phyloP scores from a whole-genome alignment of 1,140 invertebrate genomes.

The Drosophila parabipectinata region DNA sequence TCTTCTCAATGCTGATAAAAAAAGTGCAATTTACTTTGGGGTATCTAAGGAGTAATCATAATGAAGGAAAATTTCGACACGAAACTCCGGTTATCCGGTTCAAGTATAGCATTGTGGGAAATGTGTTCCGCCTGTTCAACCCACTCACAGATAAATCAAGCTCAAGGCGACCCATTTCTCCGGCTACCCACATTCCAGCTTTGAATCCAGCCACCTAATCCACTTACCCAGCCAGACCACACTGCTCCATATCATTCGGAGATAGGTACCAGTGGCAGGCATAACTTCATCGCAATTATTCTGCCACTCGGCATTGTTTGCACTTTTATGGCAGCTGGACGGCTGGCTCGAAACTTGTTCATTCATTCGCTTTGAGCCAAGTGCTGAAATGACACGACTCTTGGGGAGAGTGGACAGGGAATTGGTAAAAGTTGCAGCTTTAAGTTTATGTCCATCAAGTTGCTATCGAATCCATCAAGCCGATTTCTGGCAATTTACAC shows the following conservation, averaged over 20 bases:
- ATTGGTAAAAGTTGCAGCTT: conserved; percentile 59
- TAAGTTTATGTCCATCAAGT: conserved; percentile 40
- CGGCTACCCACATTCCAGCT: conserved; percentile 5
- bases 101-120: conserved; percentile 6
- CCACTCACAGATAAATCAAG: conserved; percentile 40
- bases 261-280: conserved; percentile 40
- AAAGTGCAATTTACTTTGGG: conserved; percentile 2
- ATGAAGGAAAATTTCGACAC: conserved; percentile 7
- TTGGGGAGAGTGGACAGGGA: conserved; percentile 6
- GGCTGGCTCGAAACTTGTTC: conserved; percentile 12
- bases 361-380: conserved; percentile 1
- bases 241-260: conserved; percentile 35
- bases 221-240: conserved; percentile 35
- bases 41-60: conserved; percentile 10
- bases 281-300: conserved; percentile 67
- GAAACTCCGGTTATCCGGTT: background rate
- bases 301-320: conserved; percentile 38
- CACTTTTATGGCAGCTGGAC: conserved; percentile 69
- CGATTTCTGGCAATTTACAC: conserved; percentile 57
- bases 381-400: conserved; percentile 18
- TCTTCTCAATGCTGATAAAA: background rate
- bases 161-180: conserved; percentile 40
- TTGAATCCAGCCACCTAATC: conserved; percentile 27
- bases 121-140: conserved; percentile 3
- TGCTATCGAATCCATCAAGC: conserved; percentile 54